Evolutionary conservation across 2,888 invertebrate species (phyloP), one percentile per base, ranked within the genome.

Genomic region (Keiferia lycopersicella): DNA sequence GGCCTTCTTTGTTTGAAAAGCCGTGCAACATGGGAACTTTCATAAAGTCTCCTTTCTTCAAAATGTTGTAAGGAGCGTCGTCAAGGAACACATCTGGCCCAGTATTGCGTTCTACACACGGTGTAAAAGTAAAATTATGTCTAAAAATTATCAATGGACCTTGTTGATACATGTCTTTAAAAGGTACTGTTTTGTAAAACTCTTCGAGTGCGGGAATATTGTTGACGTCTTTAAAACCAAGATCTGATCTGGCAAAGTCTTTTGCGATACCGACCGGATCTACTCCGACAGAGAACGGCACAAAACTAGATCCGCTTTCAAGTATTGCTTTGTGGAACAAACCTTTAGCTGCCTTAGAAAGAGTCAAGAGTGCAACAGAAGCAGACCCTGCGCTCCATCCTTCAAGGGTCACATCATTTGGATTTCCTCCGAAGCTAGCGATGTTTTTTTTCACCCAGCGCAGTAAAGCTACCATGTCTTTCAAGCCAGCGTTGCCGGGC

Each of bases 381-480:
- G 74, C 71, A 0, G 81, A 72, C 0, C 83, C 84, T 4, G 81
- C 80, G 58, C 82, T 82, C 10, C 61, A 76, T 0, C 84, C 84
- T 12, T 64, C 67, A 14, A 84, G 59, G 0, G 84, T 81, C 0
- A 84, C 76, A 48, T 84, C 82, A 48, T 78, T 62, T 39, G 84
- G 81, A 53, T 84, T 80, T 4, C 84, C 84, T 0, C 84, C 81
- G 22, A 79, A 84, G 10, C 64, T 73, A 0, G 73, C 79, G 2
- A 84, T 84, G 59, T 84, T 81, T n/a, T 73, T 72, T 18, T 79
- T 68, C 2, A 84, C 80, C 84, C 84, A 84, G 0, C 75, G 76
- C 16, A 84, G 65, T 0, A 79, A 63, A 0, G 77, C 79, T 0
- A 84, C 72, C 64, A 80, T 81, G 56, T 83, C 81, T 61, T 80